phyloP scores from a whole-genome alignment of 1,140 invertebrate genomes.

The Hirudo medicinalis region DNA sequence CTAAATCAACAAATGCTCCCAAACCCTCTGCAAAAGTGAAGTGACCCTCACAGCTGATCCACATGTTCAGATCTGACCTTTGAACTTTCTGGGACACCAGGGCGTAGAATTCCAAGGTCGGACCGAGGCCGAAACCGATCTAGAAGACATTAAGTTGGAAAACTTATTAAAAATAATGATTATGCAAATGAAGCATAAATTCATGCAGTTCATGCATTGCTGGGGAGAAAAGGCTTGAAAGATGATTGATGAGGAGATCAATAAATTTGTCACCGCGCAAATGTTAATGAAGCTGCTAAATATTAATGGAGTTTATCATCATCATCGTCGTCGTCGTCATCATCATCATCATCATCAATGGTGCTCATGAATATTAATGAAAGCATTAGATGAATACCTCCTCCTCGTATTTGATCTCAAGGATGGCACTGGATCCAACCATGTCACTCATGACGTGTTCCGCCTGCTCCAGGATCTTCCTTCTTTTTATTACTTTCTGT shows the following conservation, averaged over 20 bases:
- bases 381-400: conserved; percentile 49
- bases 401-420: conserved; percentile 94
- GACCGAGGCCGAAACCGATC: conserved; percentile 95
- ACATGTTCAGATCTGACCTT: conserved; percentile 74
- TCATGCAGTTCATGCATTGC: too few relatives aligned
- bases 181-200: too few relatives aligned
- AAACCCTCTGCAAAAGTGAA: too few relatives aligned
- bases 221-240: too few relatives aligned
- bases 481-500: conserved; percentile 48
- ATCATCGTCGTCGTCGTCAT: too few relatives aligned
- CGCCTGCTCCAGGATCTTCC: conserved; percentile 87
- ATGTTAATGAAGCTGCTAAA: too few relatives aligned
- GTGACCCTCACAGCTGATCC: conserved; percentile 53
- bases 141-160: conserved; percentile 37
- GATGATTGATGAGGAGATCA: too few relatives aligned
- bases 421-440: conserved; percentile 72
- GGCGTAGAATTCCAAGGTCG: conserved; percentile 94
- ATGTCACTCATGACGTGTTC: conserved; percentile 87
- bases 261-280: too few relatives aligned
- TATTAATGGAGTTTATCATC: too few relatives aligned
- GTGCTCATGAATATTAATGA: neutral
- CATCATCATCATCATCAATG: too few relatives aligned
- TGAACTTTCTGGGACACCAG: conserved; percentile 88
- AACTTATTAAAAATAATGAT: too few relatives aligned
- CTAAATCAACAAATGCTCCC: too few relatives aligned